Evolutionary conservation across 1,140 invertebrate species (phyloP).

Genomic region (Proales similis): DNA sequence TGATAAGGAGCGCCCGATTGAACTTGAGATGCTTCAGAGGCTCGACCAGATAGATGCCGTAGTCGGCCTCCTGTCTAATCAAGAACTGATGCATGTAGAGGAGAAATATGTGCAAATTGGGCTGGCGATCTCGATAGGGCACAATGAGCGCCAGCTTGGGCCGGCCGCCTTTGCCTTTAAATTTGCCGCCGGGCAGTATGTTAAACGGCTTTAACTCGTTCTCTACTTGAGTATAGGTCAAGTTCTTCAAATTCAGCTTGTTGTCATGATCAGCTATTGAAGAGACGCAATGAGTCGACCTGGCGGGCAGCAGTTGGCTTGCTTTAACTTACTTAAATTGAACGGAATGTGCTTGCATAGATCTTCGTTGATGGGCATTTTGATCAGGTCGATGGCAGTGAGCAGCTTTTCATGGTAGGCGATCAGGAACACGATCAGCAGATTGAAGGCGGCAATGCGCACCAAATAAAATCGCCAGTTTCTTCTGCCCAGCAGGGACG

Average conservation of each 20-base stretch:
- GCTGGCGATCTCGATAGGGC: conserved; percentile 72
- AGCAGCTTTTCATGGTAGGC: conserved; percentile 19
- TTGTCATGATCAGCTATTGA: not conserved
- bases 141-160: conserved; percentile 69
- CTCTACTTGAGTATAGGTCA: not conserved
- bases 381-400: not conserved
- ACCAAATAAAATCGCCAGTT: too few species aligned
- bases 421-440: not conserved
- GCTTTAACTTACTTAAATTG: conserved; percentile 12
- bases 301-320: not conserved
- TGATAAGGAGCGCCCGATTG: conserved; percentile 85
- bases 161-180: conserved; percentile 55
- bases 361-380: not conserved
- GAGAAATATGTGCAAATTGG: conserved; percentile 70
- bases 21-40: conserved; percentile 59
- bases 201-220: conserved; percentile 65
- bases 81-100: conserved; percentile 81
- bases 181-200: conserved; percentile 65
- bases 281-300: not conserved
- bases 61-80: conserved; percentile 74
- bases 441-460: not conserved
- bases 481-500: too few species aligned
- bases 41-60: conserved; percentile 80
- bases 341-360: not conserved
- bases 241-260: conserved; percentile 9